These are phyloP conservation scores for Drosophila nasuta DNA, from an alignment of 1,140 invertebrate species.

Conservation along the genomic window DNA sequence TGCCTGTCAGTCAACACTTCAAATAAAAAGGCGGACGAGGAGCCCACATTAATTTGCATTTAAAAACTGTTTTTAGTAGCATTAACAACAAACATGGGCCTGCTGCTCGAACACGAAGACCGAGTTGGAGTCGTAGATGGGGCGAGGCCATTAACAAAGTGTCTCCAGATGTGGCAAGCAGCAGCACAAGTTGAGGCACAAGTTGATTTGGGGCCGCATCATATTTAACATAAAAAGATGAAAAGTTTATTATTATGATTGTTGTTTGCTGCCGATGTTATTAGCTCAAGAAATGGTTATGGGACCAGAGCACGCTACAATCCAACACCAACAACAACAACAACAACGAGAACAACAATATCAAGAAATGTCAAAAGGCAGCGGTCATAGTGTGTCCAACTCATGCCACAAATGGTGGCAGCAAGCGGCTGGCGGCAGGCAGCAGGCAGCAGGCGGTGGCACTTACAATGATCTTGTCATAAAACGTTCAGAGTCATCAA, in stretches of 20 bases:
- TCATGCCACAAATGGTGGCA: conserved; percentile 30
- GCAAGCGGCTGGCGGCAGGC: not conserved
- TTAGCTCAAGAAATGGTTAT: conserved; percentile 80
- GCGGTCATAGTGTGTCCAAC: conserved; percentile 52
- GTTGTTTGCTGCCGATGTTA: conserved; percentile 66
- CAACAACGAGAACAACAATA: conserved; percentile 7
- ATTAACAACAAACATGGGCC: conserved; percentile 75
- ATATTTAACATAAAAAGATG: conserved; percentile 83
- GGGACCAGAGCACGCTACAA: conserved; percentile 69
- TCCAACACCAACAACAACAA: not conserved
- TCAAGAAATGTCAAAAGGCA: conserved; percentile 71
- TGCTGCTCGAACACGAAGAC: conserved; percentile 12
- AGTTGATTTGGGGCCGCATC: conserved; percentile 60
- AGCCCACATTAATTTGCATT: conserved; percentile 81
- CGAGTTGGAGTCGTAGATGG: conserved; percentile 11
- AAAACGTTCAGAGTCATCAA: conserved; percentile 81
- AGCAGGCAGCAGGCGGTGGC: conserved; percentile 11
- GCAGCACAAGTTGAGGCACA: conserved; percentile 37
- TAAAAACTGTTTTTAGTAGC: conserved; percentile 82
- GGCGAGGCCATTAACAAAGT: conserved; percentile 75
- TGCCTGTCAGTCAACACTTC: conserved; percentile 76
- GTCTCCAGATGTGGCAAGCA: conserved; percentile 73
- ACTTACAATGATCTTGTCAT: conserved; percentile 75
- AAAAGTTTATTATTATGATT: conserved; percentile 83
- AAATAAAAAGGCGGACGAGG: conserved; percentile 66